Evolutionary conservation across 2,888 invertebrate genomes (phyloP).

Genomic region (Nemurella pictetii): DNA sequence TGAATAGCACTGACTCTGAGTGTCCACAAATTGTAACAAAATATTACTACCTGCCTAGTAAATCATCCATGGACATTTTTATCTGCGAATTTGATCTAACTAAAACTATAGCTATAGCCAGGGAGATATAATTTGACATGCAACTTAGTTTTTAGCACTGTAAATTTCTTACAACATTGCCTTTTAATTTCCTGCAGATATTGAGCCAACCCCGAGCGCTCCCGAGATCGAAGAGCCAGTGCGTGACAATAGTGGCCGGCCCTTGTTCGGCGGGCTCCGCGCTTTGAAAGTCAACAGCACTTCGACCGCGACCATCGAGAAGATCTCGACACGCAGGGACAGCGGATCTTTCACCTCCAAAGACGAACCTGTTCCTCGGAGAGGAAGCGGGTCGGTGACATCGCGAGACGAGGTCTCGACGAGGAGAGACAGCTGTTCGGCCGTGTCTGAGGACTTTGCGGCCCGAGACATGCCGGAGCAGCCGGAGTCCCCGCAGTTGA

Average conservation of each 20-base stretch:
- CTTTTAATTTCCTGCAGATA: not conserved
- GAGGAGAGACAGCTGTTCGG: conserved; percentile 4
- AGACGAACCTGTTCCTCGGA: not conserved
- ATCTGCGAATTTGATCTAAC: too few relatives aligned
- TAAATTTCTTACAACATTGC: too few relatives aligned
- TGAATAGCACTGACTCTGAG: too few relatives aligned
- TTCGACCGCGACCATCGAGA: conserved; percentile 27
- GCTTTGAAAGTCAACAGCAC: conserved; percentile 47
- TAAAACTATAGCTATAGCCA: too few relatives aligned
- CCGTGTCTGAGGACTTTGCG: conserved; percentile 2
- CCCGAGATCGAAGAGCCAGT: conserved; percentile 28
- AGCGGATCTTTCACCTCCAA: not conserved
- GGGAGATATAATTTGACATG: too few relatives aligned
- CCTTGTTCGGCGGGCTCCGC: conserved; percentile 51
- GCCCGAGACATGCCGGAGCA: conserved; percentile 46
- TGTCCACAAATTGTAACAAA: too few relatives aligned
- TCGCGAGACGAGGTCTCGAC: conserved; percentile 13
- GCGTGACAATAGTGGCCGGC: conserved; percentile 49
- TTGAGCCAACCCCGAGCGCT: not conserved
- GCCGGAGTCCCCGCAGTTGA: conserved; percentile 45
- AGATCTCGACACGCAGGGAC: conserved; percentile 21
- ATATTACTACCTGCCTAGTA: too few relatives aligned
- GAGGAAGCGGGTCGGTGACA: not conserved
- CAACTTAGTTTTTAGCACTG: too few relatives aligned
- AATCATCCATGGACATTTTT: too few relatives aligned